Percentiles rank a stretch among this genome's conserved stretches.
Evolutionary conservation across 2,888 invertebrate species (phyloP).

Genomic region (Nemotelus pantherinus): DNA sequence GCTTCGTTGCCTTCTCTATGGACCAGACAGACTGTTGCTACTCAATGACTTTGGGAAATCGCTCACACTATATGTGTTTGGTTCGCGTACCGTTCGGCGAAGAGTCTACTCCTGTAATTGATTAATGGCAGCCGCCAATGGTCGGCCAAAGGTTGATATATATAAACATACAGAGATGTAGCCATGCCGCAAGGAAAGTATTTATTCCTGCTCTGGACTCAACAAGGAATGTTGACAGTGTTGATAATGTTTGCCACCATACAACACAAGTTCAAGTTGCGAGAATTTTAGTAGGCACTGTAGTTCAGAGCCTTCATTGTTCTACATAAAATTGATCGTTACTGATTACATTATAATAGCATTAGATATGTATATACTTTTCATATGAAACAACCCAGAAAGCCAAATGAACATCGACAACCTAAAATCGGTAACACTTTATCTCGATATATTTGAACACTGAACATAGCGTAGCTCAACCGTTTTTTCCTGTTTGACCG

Average conservation of each 20-base stretch:
- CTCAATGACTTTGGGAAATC: not conserved
- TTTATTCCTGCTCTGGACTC: not conserved
- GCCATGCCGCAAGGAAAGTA: not conserved
- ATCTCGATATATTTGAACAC: not conserved
- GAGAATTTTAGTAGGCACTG: too few relatives aligned
- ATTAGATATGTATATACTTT: not conserved
- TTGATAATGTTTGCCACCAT: conserved; percentile 5
- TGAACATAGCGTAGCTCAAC: conserved; percentile 23
- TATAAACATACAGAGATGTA: conserved; percentile 10
- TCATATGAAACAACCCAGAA: not conserved
- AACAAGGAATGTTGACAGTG: not conserved
- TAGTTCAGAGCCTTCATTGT: too few relatives aligned
- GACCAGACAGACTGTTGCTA: conserved; percentile 41
- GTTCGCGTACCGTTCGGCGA: not conserved
- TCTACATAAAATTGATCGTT: not conserved
- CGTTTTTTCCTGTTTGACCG: conserved; percentile 45
- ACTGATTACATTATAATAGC: not conserved
- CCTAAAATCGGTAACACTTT: conserved; percentile 20
- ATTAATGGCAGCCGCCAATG: conserved; percentile 49
- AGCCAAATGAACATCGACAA: conserved; percentile 2
- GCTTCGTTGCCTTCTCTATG: not conserved
- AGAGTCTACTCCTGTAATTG: conserved; percentile 43
- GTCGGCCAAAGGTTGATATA: conserved; percentile 47
- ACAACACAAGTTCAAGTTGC: too few relatives aligned
- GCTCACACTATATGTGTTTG: not conserved